phyloP scores from a whole-genome alignment of 2,888 invertebrate genomes.

The Hyposoter dolosus region DNA sequence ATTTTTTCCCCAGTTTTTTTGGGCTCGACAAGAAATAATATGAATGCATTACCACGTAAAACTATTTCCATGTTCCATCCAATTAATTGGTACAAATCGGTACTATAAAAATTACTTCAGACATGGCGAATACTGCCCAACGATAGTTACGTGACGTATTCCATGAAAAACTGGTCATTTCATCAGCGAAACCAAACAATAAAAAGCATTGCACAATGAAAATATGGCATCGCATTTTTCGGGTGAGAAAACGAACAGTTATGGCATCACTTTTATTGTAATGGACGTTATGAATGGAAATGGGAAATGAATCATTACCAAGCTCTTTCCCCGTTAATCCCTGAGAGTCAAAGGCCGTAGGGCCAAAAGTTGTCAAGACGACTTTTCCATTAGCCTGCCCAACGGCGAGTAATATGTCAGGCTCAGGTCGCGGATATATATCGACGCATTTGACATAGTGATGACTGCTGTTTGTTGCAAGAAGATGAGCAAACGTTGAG shows the following conservation, averaged over 20 bases:
- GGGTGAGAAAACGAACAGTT: background rate
- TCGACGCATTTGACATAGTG: conserved; percentile 95
- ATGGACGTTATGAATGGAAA: background rate
- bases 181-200: background rate
- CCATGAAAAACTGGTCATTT: background rate
- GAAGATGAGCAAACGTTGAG: conserved; percentile 88
- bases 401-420: conserved; percentile 93
- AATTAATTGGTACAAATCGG: background rate
- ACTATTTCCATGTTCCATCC: no score
- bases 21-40: no score
- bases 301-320: conserved; percentile 85
- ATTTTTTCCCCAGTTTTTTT: background rate
- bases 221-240: background rate
- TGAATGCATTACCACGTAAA: no score
- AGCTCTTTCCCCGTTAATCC: conserved; percentile 92
- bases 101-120: background rate
- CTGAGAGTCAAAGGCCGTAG: conserved; percentile 88
- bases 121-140: no score
- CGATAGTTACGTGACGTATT: no score
- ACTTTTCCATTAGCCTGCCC: conserved; percentile 96
- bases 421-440: conserved; percentile 92
- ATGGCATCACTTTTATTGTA: background rate
- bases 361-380: conserved; percentile 91
- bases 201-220: background rate
- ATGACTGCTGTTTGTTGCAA: conserved; percentile 91